Conservation (phyloP, 1,140 invertebrate species). For the Cylas formicarius region DNA sequence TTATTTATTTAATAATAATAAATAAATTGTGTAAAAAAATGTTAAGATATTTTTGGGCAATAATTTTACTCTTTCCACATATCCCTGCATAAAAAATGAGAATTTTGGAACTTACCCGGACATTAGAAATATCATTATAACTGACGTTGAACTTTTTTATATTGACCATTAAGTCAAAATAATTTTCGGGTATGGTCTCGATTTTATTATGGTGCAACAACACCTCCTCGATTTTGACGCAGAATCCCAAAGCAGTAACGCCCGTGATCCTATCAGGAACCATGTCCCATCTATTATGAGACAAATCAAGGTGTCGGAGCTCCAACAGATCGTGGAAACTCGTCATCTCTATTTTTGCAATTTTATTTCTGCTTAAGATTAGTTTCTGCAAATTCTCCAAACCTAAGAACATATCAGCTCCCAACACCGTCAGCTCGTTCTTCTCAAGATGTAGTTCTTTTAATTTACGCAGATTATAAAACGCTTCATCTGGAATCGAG, state of each 20-base stretch:
- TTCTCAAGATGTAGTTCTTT: conserved; percentile 5
- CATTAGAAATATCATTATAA: conserved; percentile 13
- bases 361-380: conserved; percentile 5
- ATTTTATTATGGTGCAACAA: conserved; percentile 14
- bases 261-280: not conserved
- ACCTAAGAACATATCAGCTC: conserved; percentile 1
- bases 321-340: not conserved
- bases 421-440: conserved; percentile 5
- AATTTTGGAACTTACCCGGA: conserved; percentile 16
- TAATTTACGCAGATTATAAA: conserved; percentile 4
- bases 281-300: conserved; percentile 14
- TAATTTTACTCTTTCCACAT: too few relatives aligned
- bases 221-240: conserved; percentile 5
- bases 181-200: too few relatives aligned
- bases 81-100: too few relatives aligned
- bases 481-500: conserved; percentile 3
- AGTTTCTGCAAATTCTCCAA: conserved; percentile 5
- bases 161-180: too few relatives aligned
- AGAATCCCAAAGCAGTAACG: conserved; percentile 3
- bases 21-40: too few relatives aligned
- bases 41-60: too few relatives aligned
- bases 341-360: not conserved
- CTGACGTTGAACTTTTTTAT: conserved; percentile 13
- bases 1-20: too few relatives aligned
- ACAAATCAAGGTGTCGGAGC: conserved; percentile 9